A percentile compares a stretch with the other conserved stretches of the same genome.
phyloP scores from a whole-genome alignment of 2,888 invertebrate genomes.

The Pterobdella sp. region DNA sequence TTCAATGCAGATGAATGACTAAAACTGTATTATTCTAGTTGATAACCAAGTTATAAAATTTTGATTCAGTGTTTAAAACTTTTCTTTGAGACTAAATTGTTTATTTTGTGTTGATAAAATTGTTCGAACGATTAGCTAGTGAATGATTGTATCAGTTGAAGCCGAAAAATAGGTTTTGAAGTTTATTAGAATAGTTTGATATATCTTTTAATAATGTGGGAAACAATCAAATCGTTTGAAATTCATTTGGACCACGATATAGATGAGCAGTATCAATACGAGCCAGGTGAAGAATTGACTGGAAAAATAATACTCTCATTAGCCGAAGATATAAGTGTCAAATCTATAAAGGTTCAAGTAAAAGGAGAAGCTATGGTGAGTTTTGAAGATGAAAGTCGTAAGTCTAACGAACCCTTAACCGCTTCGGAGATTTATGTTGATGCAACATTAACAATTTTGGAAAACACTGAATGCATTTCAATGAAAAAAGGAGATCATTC shows the following conservation, averaged over 20 bases:
- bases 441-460: slow-evolving; percentile 39
- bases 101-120: too few relatives aligned
- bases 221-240: slow-evolving; percentile 38
- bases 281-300: slow-evolving; percentile 47
- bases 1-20: too few relatives aligned
- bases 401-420: slow-evolving; percentile 31
- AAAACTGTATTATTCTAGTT: too few relatives aligned
- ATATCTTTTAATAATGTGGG: too few relatives aligned
- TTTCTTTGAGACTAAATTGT: too few relatives aligned
- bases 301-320: slow-evolving; percentile 39
- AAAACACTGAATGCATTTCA: slow-evolving; percentile 29
- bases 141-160: too few relatives aligned
- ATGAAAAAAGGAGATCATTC: slow-evolving; percentile 43
- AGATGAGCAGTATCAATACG: slow-evolving; percentile 51
- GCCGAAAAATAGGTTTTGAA: too few relatives aligned
- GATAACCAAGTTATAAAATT: too few relatives aligned
- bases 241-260: slow-evolving; percentile 50
- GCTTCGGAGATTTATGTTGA: slow-evolving; percentile 48
- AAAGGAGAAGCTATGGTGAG: slow-evolving; percentile 43
- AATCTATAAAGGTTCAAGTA: slow-evolving; percentile 37
- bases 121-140: too few relatives aligned
- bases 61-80: too few relatives aligned
- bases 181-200: too few relatives aligned
- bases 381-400: slow-evolving; percentile 44
- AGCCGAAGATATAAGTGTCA: slow-evolving; percentile 35